Evolutionary conservation across 2,888 invertebrate species (phyloP).

Genomic region (Xanthorhoe spadicearia): DNA sequence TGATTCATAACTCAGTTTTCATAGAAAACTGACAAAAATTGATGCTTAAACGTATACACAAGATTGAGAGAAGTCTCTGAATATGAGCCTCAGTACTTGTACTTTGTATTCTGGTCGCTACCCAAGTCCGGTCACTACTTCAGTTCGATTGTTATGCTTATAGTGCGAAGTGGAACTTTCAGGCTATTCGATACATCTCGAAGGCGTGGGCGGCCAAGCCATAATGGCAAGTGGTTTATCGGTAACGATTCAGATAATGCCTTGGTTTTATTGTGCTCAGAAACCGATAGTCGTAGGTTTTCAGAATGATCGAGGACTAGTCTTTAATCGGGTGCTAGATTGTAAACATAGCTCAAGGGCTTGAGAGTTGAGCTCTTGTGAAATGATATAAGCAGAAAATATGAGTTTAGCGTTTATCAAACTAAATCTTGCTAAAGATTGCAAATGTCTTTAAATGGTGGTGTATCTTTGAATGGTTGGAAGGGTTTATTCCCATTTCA

Average conservation of each 20-base stretch:
- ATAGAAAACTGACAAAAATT: too few relatives aligned
- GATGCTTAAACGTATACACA: too few relatives aligned
- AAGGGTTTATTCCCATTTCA: too few relatives aligned
- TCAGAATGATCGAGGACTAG: not conserved
- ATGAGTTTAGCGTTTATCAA: too few relatives aligned
- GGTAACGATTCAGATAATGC: constrained; percentile 17
- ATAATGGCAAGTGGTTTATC: constrained; percentile 32
- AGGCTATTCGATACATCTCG: constrained; percentile 29
- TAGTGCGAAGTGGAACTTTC: constrained; percentile 31
- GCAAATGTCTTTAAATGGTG: too few relatives aligned
- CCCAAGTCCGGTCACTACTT: not conserved
- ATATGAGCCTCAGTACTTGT: too few relatives aligned
- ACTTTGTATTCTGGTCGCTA: too few relatives aligned
- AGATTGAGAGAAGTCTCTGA: too few relatives aligned
- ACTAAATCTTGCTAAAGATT: too few relatives aligned
- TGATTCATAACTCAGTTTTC: too few relatives aligned
- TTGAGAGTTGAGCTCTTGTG: not conserved
- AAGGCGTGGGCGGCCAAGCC: constrained; percentile 28
- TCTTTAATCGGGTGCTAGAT: not conserved
- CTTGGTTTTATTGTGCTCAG: constrained; percentile 9
- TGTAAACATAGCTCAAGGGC: not conserved
- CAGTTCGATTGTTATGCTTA: constrained; percentile 33
- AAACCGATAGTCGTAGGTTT: not conserved
- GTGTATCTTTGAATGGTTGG: too few relatives aligned
- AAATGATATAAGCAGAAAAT: too few relatives aligned